phyloP scores from a whole-genome alignment of 2,888 invertebrate genomes.

The Allophyes oxyacanthae region DNA sequence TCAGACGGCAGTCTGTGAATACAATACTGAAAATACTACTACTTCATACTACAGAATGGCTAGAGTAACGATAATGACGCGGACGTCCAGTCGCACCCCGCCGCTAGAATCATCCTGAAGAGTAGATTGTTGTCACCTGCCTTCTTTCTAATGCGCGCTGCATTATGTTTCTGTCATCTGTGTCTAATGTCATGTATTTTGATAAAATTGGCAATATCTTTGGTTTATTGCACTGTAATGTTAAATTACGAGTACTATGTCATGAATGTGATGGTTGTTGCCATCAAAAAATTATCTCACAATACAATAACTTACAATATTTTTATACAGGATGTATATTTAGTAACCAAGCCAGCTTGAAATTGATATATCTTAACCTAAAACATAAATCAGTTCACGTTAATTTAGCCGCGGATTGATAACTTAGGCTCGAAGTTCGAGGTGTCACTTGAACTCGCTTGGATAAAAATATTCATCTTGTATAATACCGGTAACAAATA shows the following conservation, averaged over 20 bases:
- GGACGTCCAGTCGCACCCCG: too few relatives aligned
- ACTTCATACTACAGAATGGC: too few relatives aligned
- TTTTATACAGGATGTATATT: constrained; percentile 31
- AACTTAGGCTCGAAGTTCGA: too few relatives aligned
- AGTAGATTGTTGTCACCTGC: too few relatives aligned
- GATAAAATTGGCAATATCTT: not conserved
- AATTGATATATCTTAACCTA: constrained; percentile 16
- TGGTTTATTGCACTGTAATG: constrained; percentile 19
- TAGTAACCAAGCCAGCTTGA: constrained; percentile 12
- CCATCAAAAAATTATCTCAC: not conserved
- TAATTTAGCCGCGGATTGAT: not conserved
- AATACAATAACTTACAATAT: constrained; percentile 6
- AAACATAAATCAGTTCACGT: not conserved
- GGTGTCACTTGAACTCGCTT: constrained; percentile 15
- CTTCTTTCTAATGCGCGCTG: constrained; percentile 17
- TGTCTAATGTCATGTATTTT: constrained; percentile 17
- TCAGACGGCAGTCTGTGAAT: too few relatives aligned
- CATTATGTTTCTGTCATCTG: not conserved
- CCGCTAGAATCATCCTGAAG: too few relatives aligned
- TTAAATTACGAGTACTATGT: not conserved
- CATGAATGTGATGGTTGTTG: constrained; percentile 14
- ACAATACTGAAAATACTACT: too few relatives aligned
- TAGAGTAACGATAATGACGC: too few relatives aligned
- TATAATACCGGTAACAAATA: not conserved
- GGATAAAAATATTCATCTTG: constrained; percentile 31